Base-by-base conservation (phyloP, 1,140 invertebrate genomes). In the Saccostrea glomerata region DNA sequence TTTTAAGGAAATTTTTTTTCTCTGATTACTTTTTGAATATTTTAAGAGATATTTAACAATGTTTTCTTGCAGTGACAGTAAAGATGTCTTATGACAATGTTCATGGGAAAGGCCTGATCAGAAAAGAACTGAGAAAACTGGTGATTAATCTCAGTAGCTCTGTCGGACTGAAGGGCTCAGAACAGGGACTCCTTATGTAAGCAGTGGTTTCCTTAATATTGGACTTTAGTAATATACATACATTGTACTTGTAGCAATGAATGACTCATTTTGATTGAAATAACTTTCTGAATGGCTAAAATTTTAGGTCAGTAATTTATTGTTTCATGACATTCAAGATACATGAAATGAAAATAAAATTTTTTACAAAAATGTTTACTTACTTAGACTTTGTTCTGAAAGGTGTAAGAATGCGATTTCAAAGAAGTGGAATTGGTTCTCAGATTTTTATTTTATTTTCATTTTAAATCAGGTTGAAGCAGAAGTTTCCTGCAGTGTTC, bases 401-500 rank as follows among this genome's bases (percentile, higher is more conserved):
- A 47, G 5, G 1, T 47, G 5, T 47, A 47, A 7, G 47, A 47
- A 47, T 47, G 47, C 47, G 2, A 20, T 17, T 12, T 55, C n/a
- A 55, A 9, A 25, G 54, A 20, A 23, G 54, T 17, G 20, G 54
- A 6, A 63, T 63, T 63, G 13, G n/a, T 63, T 63, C n/a, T 2
- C 0, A 17, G 25, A 20, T 85, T n/a, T 85, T 25, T n/a, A 5
- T 58, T 85, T 15, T 55, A 15, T 82, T 82, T 30, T 36, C 15
- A 84, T 87, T 85, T 40, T 88, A 9, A 82, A 86, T 86, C 25
- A 90, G 87, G 17, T 84, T 90, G 66, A 98, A 98, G 92, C 98
- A 99, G 94, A 96, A 97, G 84, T 97, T 97, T 95, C 97, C 98
- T 0, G 96, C 97, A 90, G 95, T 97, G 87, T 98, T 98, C 93